Evolutionary conservation across 2,888 invertebrate genomes (phyloP), one percentile per base, ranked within the genome.

Genomic region (Nematopogon swammerdamellus): DNA sequence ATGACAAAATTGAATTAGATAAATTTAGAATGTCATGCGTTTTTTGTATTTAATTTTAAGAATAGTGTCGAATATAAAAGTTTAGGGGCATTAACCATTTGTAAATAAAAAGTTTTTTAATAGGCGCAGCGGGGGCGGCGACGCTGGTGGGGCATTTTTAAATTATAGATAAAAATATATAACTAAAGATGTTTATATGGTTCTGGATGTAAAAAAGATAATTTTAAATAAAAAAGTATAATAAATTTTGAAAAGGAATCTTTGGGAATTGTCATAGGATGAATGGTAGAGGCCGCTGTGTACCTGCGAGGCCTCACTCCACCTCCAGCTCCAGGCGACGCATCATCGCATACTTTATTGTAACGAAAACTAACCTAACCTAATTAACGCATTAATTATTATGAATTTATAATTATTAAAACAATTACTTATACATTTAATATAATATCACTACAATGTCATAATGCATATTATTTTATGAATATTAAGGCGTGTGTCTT

Each of bases 41-140:
- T 80, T 54, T 80, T 80, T 79, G 77, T 80, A 80, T 81, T 76
- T 80, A 81, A 79, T 80, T 80, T 80, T 80, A 82, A 81, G 81
- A 74, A 76, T 81, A 81, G 81, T 67, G 71, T 80, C 74, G 83
- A 75, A 71, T 82, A 82, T 80, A 82, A 83, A 82, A 76, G 73
- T 84, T 85, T 85, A 85, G 85, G 84, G 81, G 71, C 85, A 85
- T 82, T 83, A 82, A 83, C 83, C 84, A 84, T 83, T 83, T 85
- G 85, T 85, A 85, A 82, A 81, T 81, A 85, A 73, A 69, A 74
- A 72, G 70, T 67, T 68, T 65, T 65, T 55, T 53, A 50, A 61
- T 68, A 63, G 59, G 63, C 60, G 36, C 60, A 58, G 55, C 53
- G 63, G 61, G 50, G 64, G 67, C 66, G 67, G 67, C 52, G 48